phyloP scores from a whole-genome alignment of 2,888 invertebrate genomes.

The Zeuzera pyrina region DNA sequence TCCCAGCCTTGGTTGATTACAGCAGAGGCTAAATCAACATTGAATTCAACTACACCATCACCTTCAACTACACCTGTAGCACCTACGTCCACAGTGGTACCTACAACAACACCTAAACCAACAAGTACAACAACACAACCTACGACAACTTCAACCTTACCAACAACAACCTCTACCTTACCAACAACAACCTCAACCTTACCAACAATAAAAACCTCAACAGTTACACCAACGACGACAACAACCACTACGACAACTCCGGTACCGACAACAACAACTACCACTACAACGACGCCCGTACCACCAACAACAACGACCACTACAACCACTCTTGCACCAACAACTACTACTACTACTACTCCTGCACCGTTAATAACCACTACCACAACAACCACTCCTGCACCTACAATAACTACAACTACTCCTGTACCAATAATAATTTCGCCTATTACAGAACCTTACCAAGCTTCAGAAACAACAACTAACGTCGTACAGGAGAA shows the following conservation, averaged over 20 bases:
- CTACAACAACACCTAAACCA: not conserved
- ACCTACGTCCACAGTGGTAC: not conserved
- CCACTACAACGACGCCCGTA: not conserved
- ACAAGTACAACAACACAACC: not conserved
- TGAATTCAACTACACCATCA: not conserved
- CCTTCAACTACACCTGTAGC: not conserved
- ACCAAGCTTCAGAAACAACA: too few relatives aligned
- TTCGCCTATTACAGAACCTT: too few relatives aligned
- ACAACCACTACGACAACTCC: constrained; percentile 1
- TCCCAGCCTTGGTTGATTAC: too few relatives aligned
- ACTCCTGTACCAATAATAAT: too few relatives aligned
- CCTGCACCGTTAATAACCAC: not conserved
- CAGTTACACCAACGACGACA: not conserved
- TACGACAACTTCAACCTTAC: not conserved
- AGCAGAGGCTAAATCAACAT: not conserved
- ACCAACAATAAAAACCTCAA: not conserved
- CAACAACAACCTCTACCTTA: not conserved
- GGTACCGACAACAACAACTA: not conserved
- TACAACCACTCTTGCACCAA: not conserved
- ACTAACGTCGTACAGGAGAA: too few relatives aligned
- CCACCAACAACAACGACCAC: not conserved
- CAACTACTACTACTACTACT: not conserved
- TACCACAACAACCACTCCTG: not conserved
- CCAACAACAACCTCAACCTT: not conserved
- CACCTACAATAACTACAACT: not conserved